phyloP scores from a whole-genome alignment of 1,140 invertebrate genomes.

The Zophobas morio region DNA sequence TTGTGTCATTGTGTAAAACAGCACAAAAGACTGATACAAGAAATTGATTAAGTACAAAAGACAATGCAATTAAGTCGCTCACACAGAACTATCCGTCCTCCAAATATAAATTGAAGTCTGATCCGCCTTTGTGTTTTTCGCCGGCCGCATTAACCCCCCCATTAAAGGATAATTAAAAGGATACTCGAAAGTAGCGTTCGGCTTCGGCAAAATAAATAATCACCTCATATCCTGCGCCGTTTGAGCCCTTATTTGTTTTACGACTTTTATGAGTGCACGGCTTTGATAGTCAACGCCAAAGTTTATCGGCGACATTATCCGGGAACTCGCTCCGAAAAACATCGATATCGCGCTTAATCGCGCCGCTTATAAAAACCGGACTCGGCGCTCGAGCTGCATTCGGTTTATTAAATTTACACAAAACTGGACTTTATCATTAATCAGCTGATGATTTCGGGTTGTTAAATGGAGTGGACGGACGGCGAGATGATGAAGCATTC shows the following conservation, averaged over 20 bases:
- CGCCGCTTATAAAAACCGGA: slow-evolving; percentile 19
- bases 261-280: slow-evolving; percentile 23
- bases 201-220: slow-evolving; percentile 20
- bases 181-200: slow-evolving; percentile 24
- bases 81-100: slow-evolving; percentile 28
- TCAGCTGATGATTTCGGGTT: slow-evolving; percentile 4
- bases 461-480: slow-evolving; percentile 25
- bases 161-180: slow-evolving; percentile 21
- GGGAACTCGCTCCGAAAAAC: slow-evolving; percentile 1
- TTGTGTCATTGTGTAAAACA: slow-evolving; percentile 25
- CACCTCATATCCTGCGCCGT: slow-evolving; percentile 15
- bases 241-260: slow-evolving; percentile 30
- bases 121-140: slow-evolving; percentile 17
- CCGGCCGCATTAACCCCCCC: neutral
- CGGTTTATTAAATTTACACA: slow-evolving; percentile 22
- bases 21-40: slow-evolving; percentile 26
- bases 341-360: slow-evolving; percentile 31
- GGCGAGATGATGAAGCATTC: slow-evolving; percentile 31
- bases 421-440: slow-evolving; percentile 14
- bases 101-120: slow-evolving; percentile 19
- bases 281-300: slow-evolving; percentile 31
- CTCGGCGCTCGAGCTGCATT: slow-evolving; percentile 12
- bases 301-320: slow-evolving; percentile 25
- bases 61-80: slow-evolving; percentile 20
- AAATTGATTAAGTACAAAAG: slow-evolving; percentile 29